Base-by-base conservation (phyloP, 2,113 vertebrate genomes). In the Podiceps cristatus region DNA sequence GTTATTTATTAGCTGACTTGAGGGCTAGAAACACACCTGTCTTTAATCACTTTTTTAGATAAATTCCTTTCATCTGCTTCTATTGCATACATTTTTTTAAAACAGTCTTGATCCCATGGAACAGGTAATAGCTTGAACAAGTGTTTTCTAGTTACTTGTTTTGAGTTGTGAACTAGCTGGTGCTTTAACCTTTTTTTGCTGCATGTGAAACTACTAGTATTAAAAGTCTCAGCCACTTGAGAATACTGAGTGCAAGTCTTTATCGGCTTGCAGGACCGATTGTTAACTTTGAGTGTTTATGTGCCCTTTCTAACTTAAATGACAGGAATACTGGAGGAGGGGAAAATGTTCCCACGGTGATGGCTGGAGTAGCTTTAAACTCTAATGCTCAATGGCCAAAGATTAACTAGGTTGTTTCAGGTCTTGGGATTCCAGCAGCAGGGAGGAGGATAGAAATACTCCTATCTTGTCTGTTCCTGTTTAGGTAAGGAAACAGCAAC, bases 391-490 rank as follows among this genome's bases (percentile, higher is more conserved):
- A 66, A 0, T 42, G 55, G 59, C 29, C 75, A 93, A 94, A 90
- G 79, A 93, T 91, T 96, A 90, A 80, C 86, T 44, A 82, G n/a
- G 55, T 77, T 76, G 66, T 88, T 88, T 87, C 5, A 18, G 52
- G 44, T 86, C 12, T 63, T 87, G 28, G 49, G 40, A 94, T 50
- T 87, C 60, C 53, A 76, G 69, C 58, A 80, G 87, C 20, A 10
- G 2, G 1, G 25, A 20, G 67, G 85, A 94, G 82, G 72, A 55
- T 11, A 80, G 60, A 40, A 93, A 31, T 40, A 37, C 22, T 88
- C 11, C 7, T 77, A 5, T 85, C 93, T 94, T 86, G 63, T 93
- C 75, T 86, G 53, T 58, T 87, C 19, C 47, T 90, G 93, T 84
- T 94, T 73, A 47, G 67, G n/a, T 60, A 86, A 68, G 55, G 78